phyloP scores from a whole-genome alignment of 2,888 invertebrate genomes.

The Tetanocera ferruginea region DNA sequence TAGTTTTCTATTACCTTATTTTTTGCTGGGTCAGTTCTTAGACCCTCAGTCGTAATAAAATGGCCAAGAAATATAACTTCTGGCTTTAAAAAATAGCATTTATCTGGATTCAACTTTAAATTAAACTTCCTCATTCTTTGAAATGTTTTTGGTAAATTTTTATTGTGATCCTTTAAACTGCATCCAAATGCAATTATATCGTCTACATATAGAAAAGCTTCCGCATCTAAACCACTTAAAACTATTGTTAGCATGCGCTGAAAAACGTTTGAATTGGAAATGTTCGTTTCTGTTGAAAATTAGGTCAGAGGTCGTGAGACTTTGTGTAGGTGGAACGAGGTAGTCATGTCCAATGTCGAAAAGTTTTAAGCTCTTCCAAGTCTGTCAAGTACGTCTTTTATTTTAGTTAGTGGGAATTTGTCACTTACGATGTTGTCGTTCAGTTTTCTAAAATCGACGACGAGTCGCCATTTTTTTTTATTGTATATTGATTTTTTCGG shows the following conservation, averaged over 20 bases:
- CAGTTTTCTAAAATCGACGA: conserved; percentile 14
- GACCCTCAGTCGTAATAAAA: no score
- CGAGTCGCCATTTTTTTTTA: conserved; percentile 33
- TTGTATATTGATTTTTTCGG: conserved; percentile 38
- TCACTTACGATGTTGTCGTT: conserved; percentile 32
- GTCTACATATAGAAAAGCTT: neutral
- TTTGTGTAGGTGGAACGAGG: neutral
- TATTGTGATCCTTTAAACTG: neutral
- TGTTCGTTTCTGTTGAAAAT: no score
- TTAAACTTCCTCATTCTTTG: neutral
- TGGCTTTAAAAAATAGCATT: neutral
- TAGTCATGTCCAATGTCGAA: conserved; percentile 43
- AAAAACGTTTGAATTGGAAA: neutral
- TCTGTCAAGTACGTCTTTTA: conserved; percentile 39
- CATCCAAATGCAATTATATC: neutral
- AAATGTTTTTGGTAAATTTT: neutral
- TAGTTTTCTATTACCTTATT: no score
- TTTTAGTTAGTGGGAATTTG: conserved; percentile 30
- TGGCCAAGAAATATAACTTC: neutral
- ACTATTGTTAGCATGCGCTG: conserved; percentile 8
- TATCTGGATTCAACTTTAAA: neutral
- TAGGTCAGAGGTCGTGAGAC: neutral
- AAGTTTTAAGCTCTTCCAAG: conserved; percentile 42
- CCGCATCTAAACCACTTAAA: neutral
- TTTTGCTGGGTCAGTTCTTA: no score